Conservation (phyloP, 64 coral and sea anemone species). For the Montipora sp. region DNA sequence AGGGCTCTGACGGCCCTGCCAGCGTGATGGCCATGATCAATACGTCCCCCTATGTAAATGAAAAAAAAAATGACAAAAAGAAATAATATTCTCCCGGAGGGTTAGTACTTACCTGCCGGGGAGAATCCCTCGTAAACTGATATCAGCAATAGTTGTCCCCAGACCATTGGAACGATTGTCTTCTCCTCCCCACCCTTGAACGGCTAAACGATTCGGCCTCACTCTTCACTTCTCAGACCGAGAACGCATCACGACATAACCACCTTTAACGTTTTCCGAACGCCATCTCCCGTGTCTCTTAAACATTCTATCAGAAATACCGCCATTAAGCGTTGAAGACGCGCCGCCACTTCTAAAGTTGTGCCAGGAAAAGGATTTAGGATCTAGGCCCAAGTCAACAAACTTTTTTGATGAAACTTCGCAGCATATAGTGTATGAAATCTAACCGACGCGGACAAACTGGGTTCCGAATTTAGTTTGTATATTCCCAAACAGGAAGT, state of each 20-base stretch:
- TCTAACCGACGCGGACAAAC: not conserved
- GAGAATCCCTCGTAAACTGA: too few relatives aligned
- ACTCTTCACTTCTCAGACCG: not conserved
- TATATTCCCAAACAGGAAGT: not conserved
- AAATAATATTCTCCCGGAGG: too few relatives aligned
- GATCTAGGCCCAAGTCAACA: not conserved
- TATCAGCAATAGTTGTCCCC: too few relatives aligned
- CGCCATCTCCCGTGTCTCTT: conserved; percentile 53
- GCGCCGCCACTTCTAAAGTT: conserved; percentile 62
- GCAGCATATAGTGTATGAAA: not conserved
- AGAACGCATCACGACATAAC: conserved; percentile 34
- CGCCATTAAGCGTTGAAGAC: conserved; percentile 35
- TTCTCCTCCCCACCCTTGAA: too few relatives aligned
- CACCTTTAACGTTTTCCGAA: conserved; percentile 37
- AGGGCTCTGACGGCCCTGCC: conserved; percentile 69
- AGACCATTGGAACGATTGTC: too few relatives aligned
- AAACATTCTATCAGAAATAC: conserved; percentile 55
- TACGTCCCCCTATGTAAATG: conserved; percentile 50
- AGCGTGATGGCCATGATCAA: conserved; percentile 76
- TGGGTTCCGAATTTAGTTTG: not conserved
- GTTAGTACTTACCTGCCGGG: too few relatives aligned
- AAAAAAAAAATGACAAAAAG: too few relatives aligned
- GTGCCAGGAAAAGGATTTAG: conserved; percentile 5
- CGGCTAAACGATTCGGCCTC: too few relatives aligned
- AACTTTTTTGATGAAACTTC: not conserved